Percentiles rank a stretch among this genome's conserved stretches.
Conservation (phyloP, 1,140 invertebrate species). For the Trachymyrmex septentrionalis region DNA sequence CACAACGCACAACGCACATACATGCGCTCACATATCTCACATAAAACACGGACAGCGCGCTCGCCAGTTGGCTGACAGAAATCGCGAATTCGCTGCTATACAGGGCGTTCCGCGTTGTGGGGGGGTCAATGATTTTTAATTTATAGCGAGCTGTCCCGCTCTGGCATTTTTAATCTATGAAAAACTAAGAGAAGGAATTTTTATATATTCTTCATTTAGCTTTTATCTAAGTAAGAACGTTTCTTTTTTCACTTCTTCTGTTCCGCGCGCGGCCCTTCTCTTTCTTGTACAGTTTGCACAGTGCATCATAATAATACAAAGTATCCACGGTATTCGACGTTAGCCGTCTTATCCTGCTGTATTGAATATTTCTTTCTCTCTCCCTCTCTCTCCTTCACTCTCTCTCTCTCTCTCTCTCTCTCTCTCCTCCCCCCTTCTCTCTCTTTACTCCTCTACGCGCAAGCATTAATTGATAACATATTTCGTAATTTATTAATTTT, state of each 20-base stretch:
- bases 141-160: slow-evolving; percentile 82
- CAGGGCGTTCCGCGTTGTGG: slow-evolving; percentile 84
- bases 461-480: slow-evolving; percentile 76
- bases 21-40: slow-evolving; percentile 66
- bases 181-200: slow-evolving; percentile 85
- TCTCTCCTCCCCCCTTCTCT: slow-evolving; percentile 40
- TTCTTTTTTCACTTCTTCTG: slow-evolving; percentile 65
- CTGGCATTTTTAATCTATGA: slow-evolving; percentile 83
- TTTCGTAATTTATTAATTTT: slow-evolving; percentile 74
- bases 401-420: slow-evolving; percentile 42
- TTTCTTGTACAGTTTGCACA: slow-evolving; percentile 65
- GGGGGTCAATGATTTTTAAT: slow-evolving; percentile 78
- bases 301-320: slow-evolving; percentile 16
- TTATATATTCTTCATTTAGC: slow-evolving; percentile 79
- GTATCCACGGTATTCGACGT: not conserved
- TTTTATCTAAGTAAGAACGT: slow-evolving; percentile 83
- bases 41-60: slow-evolving; percentile 62
- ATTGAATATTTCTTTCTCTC: slow-evolving; percentile 57
- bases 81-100: slow-evolving; percentile 71
- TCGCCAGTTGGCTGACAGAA: slow-evolving; percentile 44
- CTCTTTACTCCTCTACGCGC: slow-evolving; percentile 41
- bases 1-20: slow-evolving; percentile 44
- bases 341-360: slow-evolving; percentile 54
- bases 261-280: slow-evolving; percentile 34
- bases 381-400: slow-evolving; percentile 50